A percentile compares a stretch with the other conserved stretches of the same genome.
phyloP scores from a whole-genome alignment of 1,140 invertebrate species.

The Pogonus chalceus region DNA sequence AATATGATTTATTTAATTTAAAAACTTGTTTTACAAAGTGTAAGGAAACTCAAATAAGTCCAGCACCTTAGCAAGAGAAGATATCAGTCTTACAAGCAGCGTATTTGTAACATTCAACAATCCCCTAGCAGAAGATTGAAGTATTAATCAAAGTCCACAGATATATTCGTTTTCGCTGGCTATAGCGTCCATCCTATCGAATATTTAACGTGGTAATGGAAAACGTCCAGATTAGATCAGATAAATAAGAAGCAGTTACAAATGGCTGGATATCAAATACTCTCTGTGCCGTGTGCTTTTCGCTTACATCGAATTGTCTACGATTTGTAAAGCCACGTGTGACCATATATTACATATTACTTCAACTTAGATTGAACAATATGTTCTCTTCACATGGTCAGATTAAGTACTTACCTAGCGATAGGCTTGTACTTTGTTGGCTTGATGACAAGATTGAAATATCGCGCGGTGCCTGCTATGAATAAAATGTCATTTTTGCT shows the following conservation, averaged over 20 bases:
- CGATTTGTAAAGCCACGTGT: slow-evolving; percentile 2
- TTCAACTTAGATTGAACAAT: no score
- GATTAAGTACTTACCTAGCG: no score
- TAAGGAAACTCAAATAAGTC: no score
- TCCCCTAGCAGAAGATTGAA: slow-evolving; percentile 1
- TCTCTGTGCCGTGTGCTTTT: neutral
- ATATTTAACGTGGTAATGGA: slow-evolving; percentile 5
- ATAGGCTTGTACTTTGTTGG: no score
- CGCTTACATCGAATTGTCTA: slow-evolving; percentile 2
- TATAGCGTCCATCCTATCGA: slow-evolving; percentile 7
- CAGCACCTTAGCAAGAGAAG: no score
- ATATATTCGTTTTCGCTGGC: slow-evolving; percentile 6
- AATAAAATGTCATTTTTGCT: no score
- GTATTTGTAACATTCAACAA: slow-evolving; percentile 4
- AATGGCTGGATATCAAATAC: neutral
- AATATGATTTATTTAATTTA: no score
- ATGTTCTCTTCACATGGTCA: no score
- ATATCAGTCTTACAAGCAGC: slow-evolving; percentile 1
- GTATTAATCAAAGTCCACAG: slow-evolving; percentile 5
- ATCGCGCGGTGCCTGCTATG: no score
- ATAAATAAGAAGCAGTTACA: slow-evolving; percentile 7
- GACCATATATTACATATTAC: no score
- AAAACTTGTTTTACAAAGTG: no score
- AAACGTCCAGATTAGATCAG: slow-evolving; percentile 6
- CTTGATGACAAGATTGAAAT: no score